These are phyloP conservation scores for Poecilia wingei DNA, from an alignment of 2,797 vertebrate species.

Conservation along the genomic window DNA sequence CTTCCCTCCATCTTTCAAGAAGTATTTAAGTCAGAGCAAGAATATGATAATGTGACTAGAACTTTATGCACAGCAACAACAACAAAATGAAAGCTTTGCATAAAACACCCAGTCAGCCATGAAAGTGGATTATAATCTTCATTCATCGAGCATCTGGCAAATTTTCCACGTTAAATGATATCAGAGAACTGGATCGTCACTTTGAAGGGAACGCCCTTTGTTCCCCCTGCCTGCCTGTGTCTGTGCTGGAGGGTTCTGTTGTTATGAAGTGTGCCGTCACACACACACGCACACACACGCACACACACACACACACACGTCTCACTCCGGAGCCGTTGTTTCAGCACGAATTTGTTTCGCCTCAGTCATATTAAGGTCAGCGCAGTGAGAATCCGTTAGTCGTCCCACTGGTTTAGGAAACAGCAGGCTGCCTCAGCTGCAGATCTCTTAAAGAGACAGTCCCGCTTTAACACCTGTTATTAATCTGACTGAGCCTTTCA, in stretches of 20 bases:
- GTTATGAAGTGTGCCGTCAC: not conserved
- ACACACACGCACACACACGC: no score
- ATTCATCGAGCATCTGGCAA: conserved; percentile 74
- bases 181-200: conserved; percentile 45
- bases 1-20: conserved; percentile 21
- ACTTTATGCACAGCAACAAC: conserved; percentile 38
- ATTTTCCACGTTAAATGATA: conserved; percentile 32
- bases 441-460: not conserved
- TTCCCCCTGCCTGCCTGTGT: conserved; percentile 17
- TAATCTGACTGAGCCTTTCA: not conserved
- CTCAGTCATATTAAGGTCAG: conserved; percentile 35
- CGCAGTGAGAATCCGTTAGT: conserved; percentile 41
- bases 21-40: conserved; percentile 30
- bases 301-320: not conserved
- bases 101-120: conserved; percentile 60
- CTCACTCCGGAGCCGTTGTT: conserved; percentile 1
- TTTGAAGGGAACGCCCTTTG: conserved; percentile 27
- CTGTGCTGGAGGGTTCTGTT: conserved; percentile 6
- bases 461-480: not conserved
- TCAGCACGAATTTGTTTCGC: conserved; percentile 5
- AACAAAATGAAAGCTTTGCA: conserved; percentile 25
- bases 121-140: conserved; percentile 69
- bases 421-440: conserved; percentile 25
- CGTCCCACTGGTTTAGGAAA: conserved; percentile 54
- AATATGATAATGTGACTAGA: conserved; percentile 45